phyloP scores from a whole-genome alignment of 37 sponge, comb jelly and placozoan species.

The Halisarca cf. caerulea region DNA sequence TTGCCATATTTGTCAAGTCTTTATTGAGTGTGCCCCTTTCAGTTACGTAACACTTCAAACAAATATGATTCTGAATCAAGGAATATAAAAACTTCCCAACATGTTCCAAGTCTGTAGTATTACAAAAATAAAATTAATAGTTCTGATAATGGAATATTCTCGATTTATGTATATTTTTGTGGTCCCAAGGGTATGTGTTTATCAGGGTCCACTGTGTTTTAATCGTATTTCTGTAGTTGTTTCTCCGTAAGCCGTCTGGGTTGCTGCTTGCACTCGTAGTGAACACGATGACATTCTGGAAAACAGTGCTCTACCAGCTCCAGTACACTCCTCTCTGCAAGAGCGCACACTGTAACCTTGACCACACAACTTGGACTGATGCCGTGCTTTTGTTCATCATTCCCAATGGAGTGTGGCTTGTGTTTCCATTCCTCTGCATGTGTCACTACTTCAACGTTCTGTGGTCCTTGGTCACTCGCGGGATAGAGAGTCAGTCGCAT shows the following conservation, averaged over 20 bases:
- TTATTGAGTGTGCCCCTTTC: no score
- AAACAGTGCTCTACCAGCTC: constrained; percentile 72
- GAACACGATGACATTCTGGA: constrained; percentile 73
- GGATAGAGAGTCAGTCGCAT: background rate
- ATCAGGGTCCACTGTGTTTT: background rate
- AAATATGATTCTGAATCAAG: no score
- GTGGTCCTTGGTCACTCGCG: background rate
- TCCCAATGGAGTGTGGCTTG: constrained; percentile 76
- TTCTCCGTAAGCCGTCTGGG: constrained; percentile 21
- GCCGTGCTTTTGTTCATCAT: constrained; percentile 42
- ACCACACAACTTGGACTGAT: constrained; percentile 37
- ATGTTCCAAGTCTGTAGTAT: no score
- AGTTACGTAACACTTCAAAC: no score
- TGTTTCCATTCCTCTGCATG: constrained; percentile 46
- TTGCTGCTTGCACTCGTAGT: constrained; percentile 57
- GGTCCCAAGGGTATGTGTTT: background rate
- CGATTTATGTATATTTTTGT: background rate
- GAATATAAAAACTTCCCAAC: no score
- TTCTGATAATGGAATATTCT: no score
- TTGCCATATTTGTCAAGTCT: no score
- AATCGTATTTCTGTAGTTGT: constrained; percentile 34
- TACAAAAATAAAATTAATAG: no score
- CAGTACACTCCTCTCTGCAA: constrained; percentile 67
- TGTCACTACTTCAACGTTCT: background rate
- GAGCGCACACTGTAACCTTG: constrained; percentile 27